Percentiles rank a stretch among this genome's conserved stretches.
phyloP scores from a whole-genome alignment of 2,113 vertebrate species.

The Uria lomvia region DNA sequence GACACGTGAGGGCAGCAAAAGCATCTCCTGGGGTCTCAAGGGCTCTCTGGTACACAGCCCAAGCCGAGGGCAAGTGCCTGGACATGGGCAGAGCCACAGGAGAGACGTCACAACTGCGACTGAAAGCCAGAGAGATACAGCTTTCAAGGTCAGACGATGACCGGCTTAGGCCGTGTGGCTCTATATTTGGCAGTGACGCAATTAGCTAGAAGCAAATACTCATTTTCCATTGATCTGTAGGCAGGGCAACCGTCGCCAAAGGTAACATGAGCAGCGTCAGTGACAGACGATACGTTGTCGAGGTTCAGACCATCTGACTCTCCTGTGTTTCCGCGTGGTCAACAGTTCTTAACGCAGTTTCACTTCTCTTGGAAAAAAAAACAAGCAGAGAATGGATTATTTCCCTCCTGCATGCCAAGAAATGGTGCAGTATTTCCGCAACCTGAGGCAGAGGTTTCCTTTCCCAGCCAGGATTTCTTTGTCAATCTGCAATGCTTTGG shows the following conservation, averaged over 20 bases:
- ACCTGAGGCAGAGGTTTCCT: neutral
- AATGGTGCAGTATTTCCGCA: neutral
- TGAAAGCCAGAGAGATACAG: neutral
- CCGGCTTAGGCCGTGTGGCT: neutral
- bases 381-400: neutral
- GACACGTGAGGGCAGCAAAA: neutral
- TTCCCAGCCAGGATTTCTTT: neutral
- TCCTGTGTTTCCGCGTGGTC: neutral
- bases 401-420: neutral
- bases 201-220: neutral
- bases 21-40: neutral
- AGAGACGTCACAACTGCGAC: neutral
- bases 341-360: neutral
- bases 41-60: neutral
- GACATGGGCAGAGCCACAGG: fast-evolving
- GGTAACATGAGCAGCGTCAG: neutral
- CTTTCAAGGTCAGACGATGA: neutral
- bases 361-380: neutral
- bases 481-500: neutral
- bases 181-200: neutral
- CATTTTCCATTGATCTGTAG: neutral
- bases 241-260: neutral
- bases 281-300: neutral
- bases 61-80: neutral
- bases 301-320: neutral